phyloP scores from a whole-genome alignment of 2,888 invertebrate genomes.

The Capitulum mitella region DNA sequence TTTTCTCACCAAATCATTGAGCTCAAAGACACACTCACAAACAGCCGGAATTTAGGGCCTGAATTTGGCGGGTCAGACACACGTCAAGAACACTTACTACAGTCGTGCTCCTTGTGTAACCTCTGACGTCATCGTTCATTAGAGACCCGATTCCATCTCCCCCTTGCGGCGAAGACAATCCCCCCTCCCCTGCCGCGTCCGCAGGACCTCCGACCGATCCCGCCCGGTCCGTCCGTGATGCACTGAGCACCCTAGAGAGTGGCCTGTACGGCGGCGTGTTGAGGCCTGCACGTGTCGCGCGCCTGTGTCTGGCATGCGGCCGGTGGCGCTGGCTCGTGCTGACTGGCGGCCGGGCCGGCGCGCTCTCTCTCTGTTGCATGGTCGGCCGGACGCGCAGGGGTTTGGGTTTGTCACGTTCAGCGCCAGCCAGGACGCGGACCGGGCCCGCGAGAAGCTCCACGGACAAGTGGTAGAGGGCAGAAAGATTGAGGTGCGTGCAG shows the following conservation, averaged over 20 bases:
- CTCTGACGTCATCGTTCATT: too few species aligned
- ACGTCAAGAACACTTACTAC: too few species aligned
- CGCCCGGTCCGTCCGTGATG: background rate
- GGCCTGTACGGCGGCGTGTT: background rate
- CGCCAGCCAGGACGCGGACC: constrained; percentile 99
- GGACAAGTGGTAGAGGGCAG: constrained; percentile 99
- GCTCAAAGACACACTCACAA: too few species aligned
- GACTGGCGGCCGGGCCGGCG: background rate
- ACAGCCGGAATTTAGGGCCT: too few species aligned
- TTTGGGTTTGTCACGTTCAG: constrained; percentile 99
- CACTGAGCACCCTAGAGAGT: background rate
- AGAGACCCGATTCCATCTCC: too few species aligned
- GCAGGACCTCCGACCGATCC: too few species aligned
- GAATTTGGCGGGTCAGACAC: too few species aligned
- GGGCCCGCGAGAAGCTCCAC: constrained; percentile 99
- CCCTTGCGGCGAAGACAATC: too few species aligned
- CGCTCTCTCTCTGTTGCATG: constrained; percentile 8
- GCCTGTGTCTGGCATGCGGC: constrained; percentile 10
- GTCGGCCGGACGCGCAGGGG: constrained; percentile 67
- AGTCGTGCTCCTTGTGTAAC: too few species aligned
- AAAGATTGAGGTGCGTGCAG: constrained; percentile 99
- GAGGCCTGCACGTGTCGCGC: background rate
- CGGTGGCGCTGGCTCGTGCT: background rate
- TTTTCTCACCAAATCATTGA: too few species aligned
- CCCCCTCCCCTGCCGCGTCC: too few species aligned